Evolutionary conservation across 2,888 invertebrate genomes (phyloP).

Genomic region (Archips crataeganus): DNA sequence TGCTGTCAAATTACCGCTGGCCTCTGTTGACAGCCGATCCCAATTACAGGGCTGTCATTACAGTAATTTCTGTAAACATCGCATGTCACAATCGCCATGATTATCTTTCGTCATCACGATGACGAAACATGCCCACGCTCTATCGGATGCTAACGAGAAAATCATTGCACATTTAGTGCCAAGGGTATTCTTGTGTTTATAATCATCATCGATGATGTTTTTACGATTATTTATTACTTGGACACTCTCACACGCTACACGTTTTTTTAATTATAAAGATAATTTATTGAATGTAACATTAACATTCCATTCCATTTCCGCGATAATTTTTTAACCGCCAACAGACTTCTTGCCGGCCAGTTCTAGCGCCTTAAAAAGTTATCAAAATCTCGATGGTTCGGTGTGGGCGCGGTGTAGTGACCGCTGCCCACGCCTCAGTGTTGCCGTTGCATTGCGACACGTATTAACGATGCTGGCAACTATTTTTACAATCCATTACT

Average conservation of each 20-base stretch:
- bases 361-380: conserved; percentile 40
- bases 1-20: conserved; percentile 28
- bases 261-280: conserved; percentile 2
- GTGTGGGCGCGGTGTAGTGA: conserved; percentile 58
- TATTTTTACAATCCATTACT: conserved; percentile 44
- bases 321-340: conserved; percentile 40
- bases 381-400: conserved; percentile 40
- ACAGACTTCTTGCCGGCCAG: conserved; percentile 29
- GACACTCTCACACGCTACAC: background rate
- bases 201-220: conserved; percentile 21
- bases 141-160: conserved; percentile 36
- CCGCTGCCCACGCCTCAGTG: conserved; percentile 57
- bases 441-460: conserved; percentile 61
- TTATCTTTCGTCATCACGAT: conserved; percentile 36
- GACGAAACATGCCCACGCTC: conserved; percentile 38
- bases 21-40: conserved; percentile 30
- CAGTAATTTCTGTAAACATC: conserved; percentile 40
- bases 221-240: conserved; percentile 6
- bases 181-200: conserved; percentile 28
- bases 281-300: conserved; percentile 1
- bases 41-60: conserved; percentile 36
- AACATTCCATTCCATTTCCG: conserved; percentile 31
- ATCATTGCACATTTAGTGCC: conserved; percentile 39
- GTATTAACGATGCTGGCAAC: conserved; percentile 41
- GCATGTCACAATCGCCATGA: conserved; percentile 39